Base-by-base conservation (phyloP, 2,888 invertebrate species). In the Meteorus cinctellus region DNA sequence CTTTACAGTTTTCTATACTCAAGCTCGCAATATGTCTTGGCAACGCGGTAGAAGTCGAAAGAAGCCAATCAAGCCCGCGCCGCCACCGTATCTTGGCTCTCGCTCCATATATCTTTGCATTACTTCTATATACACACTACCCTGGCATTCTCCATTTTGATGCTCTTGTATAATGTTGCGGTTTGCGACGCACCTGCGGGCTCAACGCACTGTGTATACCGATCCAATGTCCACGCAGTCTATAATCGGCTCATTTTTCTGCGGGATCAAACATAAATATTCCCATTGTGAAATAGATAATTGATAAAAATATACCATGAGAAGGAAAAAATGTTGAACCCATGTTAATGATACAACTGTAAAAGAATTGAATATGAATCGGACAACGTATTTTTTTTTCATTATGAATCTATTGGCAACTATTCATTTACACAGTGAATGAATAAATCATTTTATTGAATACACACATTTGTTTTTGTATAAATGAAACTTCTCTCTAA, bases 1-100 rank as follows among this genome's bases (percentile, higher is more conserved):
- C 55, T 55, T 55, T 55, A n/a, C 8, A 55, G 19, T 55, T 55
- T 55, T 55, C 55, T 48, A 48, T 55, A 55, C 19, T 19, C 19
- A 19, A 55, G 19, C 19, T 55, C 19, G 55, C 55, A 55, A 48
- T 48, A 48, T 48, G 48, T 48, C 48, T 48, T 48, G 48, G 48
- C 48, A 48, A 48, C 48, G 16, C 41, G 41, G n/a, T 48, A n/a
- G 48, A 48, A 48, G 48, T 48, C 48, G n/a, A 48, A 48, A 48
- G n/a, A 48, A 48, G 48, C 48, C 48, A 48, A 48, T 48, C 48
- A 48, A 48, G n/a, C 48, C n/a, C 48, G 48, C n/a, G n/a, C n/a
- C 19, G n/a, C n/a, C 19, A 10, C 8, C 2, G 24, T 55, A 55
- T 55, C 55, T 48, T 55, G 55, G n/a, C 19, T 55, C 19, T 55